Conservation (phyloP, 2,113 vertebrate genomes). For the Phyllostomus hastatus region DNA sequence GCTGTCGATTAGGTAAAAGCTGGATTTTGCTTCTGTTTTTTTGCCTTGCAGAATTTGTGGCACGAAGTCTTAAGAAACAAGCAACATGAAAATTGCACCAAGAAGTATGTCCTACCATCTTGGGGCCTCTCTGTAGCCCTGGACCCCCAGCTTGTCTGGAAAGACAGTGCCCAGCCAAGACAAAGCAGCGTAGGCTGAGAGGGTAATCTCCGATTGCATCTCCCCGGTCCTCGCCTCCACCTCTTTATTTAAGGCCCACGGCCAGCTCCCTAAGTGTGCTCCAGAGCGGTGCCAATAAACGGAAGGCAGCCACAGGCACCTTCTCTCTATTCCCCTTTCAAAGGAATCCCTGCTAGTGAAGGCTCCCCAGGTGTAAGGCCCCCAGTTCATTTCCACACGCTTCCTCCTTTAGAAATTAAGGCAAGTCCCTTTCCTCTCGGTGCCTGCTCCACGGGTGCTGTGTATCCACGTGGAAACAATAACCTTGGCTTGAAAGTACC, state of each 20-base stretch:
- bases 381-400: not conserved
- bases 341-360: not conserved
- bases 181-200: not conserved
- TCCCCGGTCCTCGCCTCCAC: not conserved
- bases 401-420: slow-evolving; percentile 76
- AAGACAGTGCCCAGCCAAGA: slow-evolving; percentile 19
- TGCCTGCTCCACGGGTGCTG: slow-evolving; percentile 53
- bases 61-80: slow-evolving; percentile 28
- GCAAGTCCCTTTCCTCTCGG: slow-evolving; percentile 70
- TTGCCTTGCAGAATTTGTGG: slow-evolving; percentile 25
- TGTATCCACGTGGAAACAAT: slow-evolving; percentile 46
- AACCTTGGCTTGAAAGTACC: slow-evolving; percentile 55
- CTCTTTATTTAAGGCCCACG: not conserved
- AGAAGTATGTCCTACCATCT: not conserved
- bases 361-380: not conserved
- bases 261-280: not conserved
- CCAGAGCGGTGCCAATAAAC: not conserved
- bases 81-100: slow-evolving; percentile 31
- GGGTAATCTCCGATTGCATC: not conserved
- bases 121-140: slow-evolving; percentile 43
- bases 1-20: not conserved
- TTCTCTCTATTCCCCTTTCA: not conserved
- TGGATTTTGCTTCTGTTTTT: not conserved
- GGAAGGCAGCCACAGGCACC: not conserved
- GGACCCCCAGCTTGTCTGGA: not conserved